A percentile compares a stretch with the other conserved stretches of the same genome.
These are phyloP conservation scores for Erythrolamprus reginae DNA, from an alignment of 2,113 vertebrate species.

Conservation along the genomic window DNA sequence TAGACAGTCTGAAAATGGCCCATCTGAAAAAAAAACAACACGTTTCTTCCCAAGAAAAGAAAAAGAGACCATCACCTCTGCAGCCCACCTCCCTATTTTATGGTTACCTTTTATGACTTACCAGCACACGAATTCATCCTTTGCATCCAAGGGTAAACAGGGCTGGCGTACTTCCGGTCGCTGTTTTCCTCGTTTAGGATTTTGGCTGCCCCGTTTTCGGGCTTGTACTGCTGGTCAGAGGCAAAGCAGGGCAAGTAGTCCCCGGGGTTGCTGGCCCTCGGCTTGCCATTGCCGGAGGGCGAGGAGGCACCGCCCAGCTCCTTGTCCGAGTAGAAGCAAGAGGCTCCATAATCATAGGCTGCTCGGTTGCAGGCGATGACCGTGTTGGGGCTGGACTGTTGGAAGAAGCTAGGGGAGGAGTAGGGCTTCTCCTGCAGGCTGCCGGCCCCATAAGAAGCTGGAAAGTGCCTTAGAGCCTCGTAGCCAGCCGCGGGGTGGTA, in stretches of 20 bases:
- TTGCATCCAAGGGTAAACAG: constrained; percentile 83
- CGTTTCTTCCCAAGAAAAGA: not conserved
- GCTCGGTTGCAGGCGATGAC: constrained; percentile 78
- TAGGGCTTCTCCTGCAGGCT: constrained; percentile 79
- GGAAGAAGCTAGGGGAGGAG: constrained; percentile 77
- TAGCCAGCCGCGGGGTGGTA: constrained; percentile 66
- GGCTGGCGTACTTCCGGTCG: constrained; percentile 81
- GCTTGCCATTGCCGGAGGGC: constrained; percentile 69
- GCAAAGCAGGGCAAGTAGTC: constrained; percentile 73
- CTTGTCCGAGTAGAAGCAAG: constrained; percentile 81
- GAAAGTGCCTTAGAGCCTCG: constrained; percentile 81
- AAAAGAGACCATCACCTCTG: not conserved
- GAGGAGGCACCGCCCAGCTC: constrained; percentile 70
- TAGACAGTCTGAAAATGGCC: not conserved
- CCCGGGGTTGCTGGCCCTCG: constrained; percentile 72
- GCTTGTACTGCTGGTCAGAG: constrained; percentile 75
- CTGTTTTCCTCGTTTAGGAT: constrained; percentile 71
- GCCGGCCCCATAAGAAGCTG: constrained; percentile 76
- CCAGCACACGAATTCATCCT: constrained; percentile 79
- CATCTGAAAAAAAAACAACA: no score
- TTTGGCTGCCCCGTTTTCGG: constrained; percentile 70
- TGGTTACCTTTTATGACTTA: constrained; percentile 60
- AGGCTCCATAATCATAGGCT: constrained; percentile 78
- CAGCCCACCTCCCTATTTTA: not conserved
- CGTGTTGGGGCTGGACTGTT: constrained; percentile 69